Base-by-base conservation (phyloP, 2,797 vertebrate genomes). In the Lerista edwardsae region DNA sequence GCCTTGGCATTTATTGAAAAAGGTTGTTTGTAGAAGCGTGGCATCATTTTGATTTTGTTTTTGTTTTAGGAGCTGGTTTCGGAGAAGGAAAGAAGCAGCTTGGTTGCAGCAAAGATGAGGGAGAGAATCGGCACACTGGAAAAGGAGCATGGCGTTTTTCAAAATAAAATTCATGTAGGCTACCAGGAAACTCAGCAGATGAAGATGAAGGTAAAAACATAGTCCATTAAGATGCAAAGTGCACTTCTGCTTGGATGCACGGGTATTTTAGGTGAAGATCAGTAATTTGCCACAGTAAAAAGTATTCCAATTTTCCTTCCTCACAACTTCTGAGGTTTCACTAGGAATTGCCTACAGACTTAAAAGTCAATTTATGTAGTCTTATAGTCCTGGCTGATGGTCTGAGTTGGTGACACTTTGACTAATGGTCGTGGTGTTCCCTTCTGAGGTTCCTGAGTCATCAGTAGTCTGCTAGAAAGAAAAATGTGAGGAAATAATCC, bases 161-260 rank as follows among this genome's bases (percentile, higher is more conserved):
- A 99, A 93, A 97, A 96, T 87, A 99, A 99, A 94, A 97, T 98
- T 21, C 98, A 98, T 14, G 96, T 96, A 84, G 97, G 95, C 94
- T 98, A 96, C 94, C 98, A 99, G 69, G 98, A 99, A 86, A 93
- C 96, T 77, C 98, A 98, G 90, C 94, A 96, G 93, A 97, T 98
- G 96, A 98, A 99, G 94, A 97, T 98, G 1, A 99, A 99, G 97
- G 98, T 98, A 94, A 93, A 29, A 39, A 21, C 15, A 19, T 7
- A 9, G 25, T 10, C 3, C 64, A 3, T 39, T 55, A 7, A 19
- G 15, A 36, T 51, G 67, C 19, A 27, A 65, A 77, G 25, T 39
- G 57, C 41, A 47, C 47, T 83, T 57, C 51, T 67, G 51, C 62
- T 83, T 68, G 47, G 29, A 27, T 39, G 5, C 25, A 4, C 44